These are phyloP conservation scores for Morpho deidamia DNA, from an alignment of 2,888 invertebrate genomes.

Conservation along the genomic window DNA sequence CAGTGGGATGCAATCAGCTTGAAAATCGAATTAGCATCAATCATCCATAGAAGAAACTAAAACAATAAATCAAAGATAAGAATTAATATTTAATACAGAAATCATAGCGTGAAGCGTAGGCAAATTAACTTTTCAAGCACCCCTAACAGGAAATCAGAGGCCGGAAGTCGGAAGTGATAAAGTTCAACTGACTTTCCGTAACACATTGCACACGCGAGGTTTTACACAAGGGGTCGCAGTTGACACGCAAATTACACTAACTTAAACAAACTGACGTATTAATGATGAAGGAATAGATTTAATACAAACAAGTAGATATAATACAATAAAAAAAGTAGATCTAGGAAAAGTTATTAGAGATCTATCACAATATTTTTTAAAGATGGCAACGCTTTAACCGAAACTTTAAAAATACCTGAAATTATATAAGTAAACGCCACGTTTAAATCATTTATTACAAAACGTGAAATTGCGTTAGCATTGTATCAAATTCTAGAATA, in stretches of 20 bases:
- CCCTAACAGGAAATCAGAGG: conserved; percentile 47
- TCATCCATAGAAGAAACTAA: not conserved
- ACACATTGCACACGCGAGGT: conserved; percentile 57
- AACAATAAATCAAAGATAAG: not conserved
- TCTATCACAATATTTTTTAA: too few species aligned
- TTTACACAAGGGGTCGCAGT: conserved; percentile 9
- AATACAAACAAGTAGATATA: not conserved
- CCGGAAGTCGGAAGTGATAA: conserved; percentile 74
- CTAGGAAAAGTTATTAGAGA: too few species aligned
- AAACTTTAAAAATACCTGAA: too few species aligned
- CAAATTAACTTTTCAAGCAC: conserved; percentile 32
- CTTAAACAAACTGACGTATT: conserved; percentile 33
- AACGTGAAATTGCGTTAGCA: too few species aligned
- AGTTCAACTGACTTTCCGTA: conserved; percentile 69
- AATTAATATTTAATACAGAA: conserved; percentile 3
- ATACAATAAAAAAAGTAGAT: not conserved
- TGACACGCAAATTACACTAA: conserved; percentile 44
- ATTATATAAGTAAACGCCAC: too few species aligned
- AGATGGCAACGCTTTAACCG: too few species aligned
- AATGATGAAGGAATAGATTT: not conserved
- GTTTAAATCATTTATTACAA: too few species aligned
- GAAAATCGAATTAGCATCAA: not conserved
- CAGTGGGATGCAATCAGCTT: too few species aligned
- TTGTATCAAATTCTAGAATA: too few species aligned
- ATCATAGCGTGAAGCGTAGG: conserved; percentile 18